phyloP scores from a whole-genome alignment of 1,140 invertebrate genomes.

The Zaprionus inermis region DNA sequence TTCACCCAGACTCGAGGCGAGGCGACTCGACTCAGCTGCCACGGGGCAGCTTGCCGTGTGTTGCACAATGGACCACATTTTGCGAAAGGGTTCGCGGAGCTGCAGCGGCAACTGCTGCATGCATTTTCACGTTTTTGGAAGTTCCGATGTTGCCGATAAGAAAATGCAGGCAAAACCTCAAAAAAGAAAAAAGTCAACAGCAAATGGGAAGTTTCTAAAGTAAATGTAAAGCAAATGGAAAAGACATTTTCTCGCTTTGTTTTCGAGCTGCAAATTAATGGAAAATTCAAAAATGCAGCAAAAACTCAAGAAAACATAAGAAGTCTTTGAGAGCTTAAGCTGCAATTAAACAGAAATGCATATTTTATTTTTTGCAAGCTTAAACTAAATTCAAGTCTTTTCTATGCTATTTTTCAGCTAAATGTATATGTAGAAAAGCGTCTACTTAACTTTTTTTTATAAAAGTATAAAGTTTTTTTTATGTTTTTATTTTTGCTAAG shows the following conservation, averaged over 20 bases:
- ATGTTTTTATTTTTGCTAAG: too few relatives aligned
- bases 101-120: slow-evolving; percentile 22
- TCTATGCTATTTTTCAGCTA: too few relatives aligned
- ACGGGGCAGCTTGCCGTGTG: slow-evolving; percentile 38
- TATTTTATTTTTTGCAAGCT: too few relatives aligned
- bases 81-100: slow-evolving; percentile 9
- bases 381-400: too few relatives aligned
- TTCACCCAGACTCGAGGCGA: slow-evolving; percentile 35
- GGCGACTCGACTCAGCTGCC: slow-evolving; percentile 18
- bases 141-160: slow-evolving; percentile 62
- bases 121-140: slow-evolving; percentile 49
- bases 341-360: too few relatives aligned
- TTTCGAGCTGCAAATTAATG: not conserved
- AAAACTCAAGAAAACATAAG: too few relatives aligned
- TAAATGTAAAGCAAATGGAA: not conserved
- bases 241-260: not conserved
- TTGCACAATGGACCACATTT: slow-evolving; percentile 52
- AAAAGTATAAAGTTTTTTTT: too few relatives aligned
- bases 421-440: too few relatives aligned
- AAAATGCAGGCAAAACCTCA: slow-evolving; percentile 15
- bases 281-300: too few relatives aligned
- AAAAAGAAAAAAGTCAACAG: not conserved
- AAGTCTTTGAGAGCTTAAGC: too few relatives aligned
- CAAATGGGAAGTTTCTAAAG: not conserved
- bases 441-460: too few relatives aligned